Conservation (phyloP, 2,797 vertebrate genomes). For the Parambassis ranga region DNA sequence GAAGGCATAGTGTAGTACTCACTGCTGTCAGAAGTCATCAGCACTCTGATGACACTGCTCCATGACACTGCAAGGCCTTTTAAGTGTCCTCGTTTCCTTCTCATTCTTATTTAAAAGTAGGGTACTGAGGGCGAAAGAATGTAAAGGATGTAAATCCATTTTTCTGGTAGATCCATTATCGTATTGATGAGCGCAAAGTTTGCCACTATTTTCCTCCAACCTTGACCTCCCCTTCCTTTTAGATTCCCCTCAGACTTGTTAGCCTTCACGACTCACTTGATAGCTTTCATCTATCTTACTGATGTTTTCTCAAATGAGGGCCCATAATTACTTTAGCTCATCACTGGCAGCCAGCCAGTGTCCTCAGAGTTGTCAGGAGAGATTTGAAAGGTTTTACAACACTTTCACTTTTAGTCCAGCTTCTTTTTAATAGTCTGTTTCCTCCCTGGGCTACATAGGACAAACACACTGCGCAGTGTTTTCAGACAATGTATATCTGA, state of each 20-base stretch:
- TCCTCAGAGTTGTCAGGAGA: neutral
- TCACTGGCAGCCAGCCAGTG: neutral
- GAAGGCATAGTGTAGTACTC: conserved; percentile 2
- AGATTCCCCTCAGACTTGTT: conserved; percentile 5
- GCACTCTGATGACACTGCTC: neutral
- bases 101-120: too few relatives aligned
- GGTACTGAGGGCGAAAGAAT: too few relatives aligned
- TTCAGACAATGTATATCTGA: conserved; percentile 3
- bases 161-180: too few relatives aligned
- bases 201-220: conserved; percentile 8
- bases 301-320: conserved; percentile 19
- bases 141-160: too few relatives aligned
- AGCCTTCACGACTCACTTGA: neutral
- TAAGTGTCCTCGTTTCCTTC: neutral
- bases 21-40: conserved; percentile 29
- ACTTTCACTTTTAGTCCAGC: neutral
- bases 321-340: conserved; percentile 12
- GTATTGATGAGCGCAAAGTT: conserved; percentile 8
- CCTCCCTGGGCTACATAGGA: too few relatives aligned
- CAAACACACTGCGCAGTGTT: neutral
- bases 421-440: neutral
- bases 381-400: neutral
- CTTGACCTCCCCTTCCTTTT: conserved; percentile 22
- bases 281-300: conserved; percentile 22
- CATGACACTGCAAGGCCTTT: neutral